Percentiles rank a stretch among this genome's conserved stretches.
phyloP scores from a whole-genome alignment of 2,113 vertebrate species.

The Chaenocephalus aceratus region DNA sequence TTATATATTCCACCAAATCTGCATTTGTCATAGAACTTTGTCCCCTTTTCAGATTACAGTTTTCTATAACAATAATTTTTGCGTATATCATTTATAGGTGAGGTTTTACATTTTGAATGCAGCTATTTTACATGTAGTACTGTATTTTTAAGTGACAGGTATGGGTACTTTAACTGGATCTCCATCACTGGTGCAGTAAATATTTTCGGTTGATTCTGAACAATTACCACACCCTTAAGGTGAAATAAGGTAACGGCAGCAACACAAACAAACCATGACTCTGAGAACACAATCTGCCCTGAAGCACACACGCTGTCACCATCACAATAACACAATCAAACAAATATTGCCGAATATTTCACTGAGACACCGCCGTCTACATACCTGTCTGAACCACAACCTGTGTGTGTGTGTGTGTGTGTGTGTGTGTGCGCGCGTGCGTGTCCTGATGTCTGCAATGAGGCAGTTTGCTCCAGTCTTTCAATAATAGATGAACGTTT shows the following conservation, averaged over 20 bases:
- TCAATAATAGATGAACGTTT: constrained; percentile 59
- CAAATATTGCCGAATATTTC: neutral
- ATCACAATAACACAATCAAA: neutral
- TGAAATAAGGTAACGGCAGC: too few species aligned
- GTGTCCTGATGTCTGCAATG: neutral
- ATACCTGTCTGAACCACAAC: neutral
- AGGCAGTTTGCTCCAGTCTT: constrained; percentile 11
- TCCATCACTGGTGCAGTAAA: too few species aligned
- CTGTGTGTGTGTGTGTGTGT: neutral
- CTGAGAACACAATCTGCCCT: neutral
- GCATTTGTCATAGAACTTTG: too few species aligned
- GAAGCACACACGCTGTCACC: neutral
- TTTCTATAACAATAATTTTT: too few species aligned
- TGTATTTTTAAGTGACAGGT: neutral
- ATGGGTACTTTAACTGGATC: neutral
- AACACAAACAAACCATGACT: neutral
- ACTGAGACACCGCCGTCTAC: neutral
- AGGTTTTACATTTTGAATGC: neutral
- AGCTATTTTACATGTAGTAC: neutral
- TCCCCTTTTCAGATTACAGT: neutral
- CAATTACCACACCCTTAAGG: too few species aligned
- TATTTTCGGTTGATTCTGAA: neutral
- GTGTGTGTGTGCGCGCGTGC: neutral
- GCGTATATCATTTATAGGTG: too few species aligned
- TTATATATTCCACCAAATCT: too few species aligned